Evolutionary conservation across 2,113 vertebrate species (phyloP), one percentile per base, ranked within the genome.

Genomic region (Alexandromys fortis): DNA sequence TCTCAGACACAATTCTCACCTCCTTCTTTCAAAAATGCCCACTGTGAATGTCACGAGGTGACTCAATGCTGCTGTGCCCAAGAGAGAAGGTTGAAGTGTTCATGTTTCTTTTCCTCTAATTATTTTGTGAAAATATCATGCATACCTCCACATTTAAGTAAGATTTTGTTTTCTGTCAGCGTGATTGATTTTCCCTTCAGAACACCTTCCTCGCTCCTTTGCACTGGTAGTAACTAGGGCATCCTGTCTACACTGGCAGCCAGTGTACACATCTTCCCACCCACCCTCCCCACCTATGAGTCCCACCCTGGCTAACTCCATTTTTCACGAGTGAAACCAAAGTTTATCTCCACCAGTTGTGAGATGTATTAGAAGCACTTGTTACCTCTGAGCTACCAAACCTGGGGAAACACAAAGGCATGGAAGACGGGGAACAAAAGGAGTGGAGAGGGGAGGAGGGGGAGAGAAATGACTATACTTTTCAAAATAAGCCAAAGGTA

Each of bases 401-500:
- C 16, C 65, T 85, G 52, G 14, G 30, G 65, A 85, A 30, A 19
- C 17, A 61, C 17, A 58, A 30, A 52, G 5, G 14, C 30, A 10
- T 1, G 0, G 35, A 30, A 2, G 22, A 38, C 5, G 6, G 47
- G 0, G 4, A 17, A 33, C 4, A 24, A 16, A 16, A 16, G 47
- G 19, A 68, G 45, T 8, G 17, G 16, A 55, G 77, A 52, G 7
- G 21, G 24, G 11, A 63, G 21, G 33, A 4, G 47, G 11, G 14
- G 8, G 35, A 16, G 26, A 17, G 63, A 52, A n/a, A 72, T 1
- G 11, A 19, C n/a, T n/a, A 72, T 72, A 28, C 22, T 21, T 33
- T 81, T 86, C 12, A 91, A 93, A 90, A 76, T 73, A 90, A 77
- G 81, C 42, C 14, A 70, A 87, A 75, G 47, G 75, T 30, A 58